A percentile compares a stretch with the other conserved stretches of the same genome.
Conservation (phyloP, 2,888 invertebrate species). For the Eucriotettix oculatus region DNA sequence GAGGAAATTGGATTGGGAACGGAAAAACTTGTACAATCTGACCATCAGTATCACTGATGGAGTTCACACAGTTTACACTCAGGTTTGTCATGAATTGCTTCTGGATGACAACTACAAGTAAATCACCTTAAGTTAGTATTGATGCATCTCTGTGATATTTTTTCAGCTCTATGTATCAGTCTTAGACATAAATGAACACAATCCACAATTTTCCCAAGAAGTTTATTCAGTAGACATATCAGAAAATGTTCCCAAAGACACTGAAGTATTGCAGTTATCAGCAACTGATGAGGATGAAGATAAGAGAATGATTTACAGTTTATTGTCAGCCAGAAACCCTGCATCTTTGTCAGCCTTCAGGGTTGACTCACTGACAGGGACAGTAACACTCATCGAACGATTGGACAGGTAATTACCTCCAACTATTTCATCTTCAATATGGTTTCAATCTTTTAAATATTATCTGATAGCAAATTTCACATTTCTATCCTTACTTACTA, state of each 20-base stretch:
- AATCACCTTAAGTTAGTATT: too few species aligned
- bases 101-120: too few species aligned
- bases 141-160: background rate
- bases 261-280: slow-evolving; percentile 45
- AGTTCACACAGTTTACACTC: slow-evolving; percentile 43
- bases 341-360: slow-evolving; percentile 59
- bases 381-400: slow-evolving; percentile 49
- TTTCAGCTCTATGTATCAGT: slow-evolving; percentile 55
- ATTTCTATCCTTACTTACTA: background rate
- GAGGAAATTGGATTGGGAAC: slow-evolving; percentile 67
- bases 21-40: slow-evolving; percentile 52
- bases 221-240: slow-evolving; percentile 61
- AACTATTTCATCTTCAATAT: background rate
- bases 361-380: slow-evolving; percentile 66
- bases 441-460: too few species aligned
- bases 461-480: background rate
- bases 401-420: slow-evolving; percentile 46
- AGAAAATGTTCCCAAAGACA: slow-evolving; percentile 60
- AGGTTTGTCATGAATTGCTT: slow-evolving; percentile 25
- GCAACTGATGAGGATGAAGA: slow-evolving; percentile 54
- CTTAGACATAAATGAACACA: slow-evolving; percentile 74
- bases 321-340: slow-evolving; percentile 61
- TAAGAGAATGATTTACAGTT: slow-evolving; percentile 60
- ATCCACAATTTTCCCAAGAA: slow-evolving; percentile 59
- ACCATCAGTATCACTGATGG: slow-evolving; percentile 76